These are phyloP conservation scores for Eupithecia subumbrata DNA, from an alignment of 2,888 invertebrate genomes.

Conservation along the genomic window DNA sequence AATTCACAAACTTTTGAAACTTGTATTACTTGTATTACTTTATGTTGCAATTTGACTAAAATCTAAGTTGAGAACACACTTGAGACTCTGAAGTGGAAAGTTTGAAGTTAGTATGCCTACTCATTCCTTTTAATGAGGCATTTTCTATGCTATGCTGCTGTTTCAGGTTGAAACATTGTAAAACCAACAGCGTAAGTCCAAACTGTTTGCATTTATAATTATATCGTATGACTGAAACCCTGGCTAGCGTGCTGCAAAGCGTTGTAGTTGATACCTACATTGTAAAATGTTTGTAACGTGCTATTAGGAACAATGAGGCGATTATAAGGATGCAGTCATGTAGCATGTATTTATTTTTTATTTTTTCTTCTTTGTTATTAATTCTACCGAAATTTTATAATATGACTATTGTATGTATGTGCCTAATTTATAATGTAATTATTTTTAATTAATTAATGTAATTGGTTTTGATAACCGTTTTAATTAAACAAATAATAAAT, in stretches of 20 bases:
- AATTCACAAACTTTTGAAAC: conserved; percentile 23
- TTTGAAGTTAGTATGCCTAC: conserved; percentile 22
- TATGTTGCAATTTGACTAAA: conserved; percentile 33
- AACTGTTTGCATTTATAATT: conserved; percentile 35
- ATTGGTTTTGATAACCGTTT: too few species aligned
- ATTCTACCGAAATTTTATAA: too few species aligned
- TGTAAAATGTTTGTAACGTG: neutral
- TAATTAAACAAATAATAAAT: too few species aligned
- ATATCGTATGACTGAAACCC: conserved; percentile 7
- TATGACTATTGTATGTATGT: too few species aligned
- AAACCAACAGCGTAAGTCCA: conserved; percentile 29
- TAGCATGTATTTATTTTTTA: too few species aligned
- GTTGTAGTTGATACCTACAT: neutral
- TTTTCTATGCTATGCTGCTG: conserved; percentile 32
- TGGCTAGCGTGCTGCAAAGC: conserved; percentile 6
- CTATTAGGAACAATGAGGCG: neutral
- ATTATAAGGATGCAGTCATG: neutral
- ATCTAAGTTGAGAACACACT: conserved; percentile 28
- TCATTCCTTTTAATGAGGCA: conserved; percentile 32
- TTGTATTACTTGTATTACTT: too few species aligned
- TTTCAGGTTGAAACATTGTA: conserved; percentile 20
- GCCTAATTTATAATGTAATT: too few species aligned
- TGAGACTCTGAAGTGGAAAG: conserved; percentile 25
- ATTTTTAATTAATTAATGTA: too few species aligned
- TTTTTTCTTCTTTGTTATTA: too few species aligned